A percentile compares a stretch with the other conserved stretches of the same genome.
Evolutionary conservation across 1,140 invertebrate species (phyloP).

Genomic region (Drosophila tsacasi): DNA sequence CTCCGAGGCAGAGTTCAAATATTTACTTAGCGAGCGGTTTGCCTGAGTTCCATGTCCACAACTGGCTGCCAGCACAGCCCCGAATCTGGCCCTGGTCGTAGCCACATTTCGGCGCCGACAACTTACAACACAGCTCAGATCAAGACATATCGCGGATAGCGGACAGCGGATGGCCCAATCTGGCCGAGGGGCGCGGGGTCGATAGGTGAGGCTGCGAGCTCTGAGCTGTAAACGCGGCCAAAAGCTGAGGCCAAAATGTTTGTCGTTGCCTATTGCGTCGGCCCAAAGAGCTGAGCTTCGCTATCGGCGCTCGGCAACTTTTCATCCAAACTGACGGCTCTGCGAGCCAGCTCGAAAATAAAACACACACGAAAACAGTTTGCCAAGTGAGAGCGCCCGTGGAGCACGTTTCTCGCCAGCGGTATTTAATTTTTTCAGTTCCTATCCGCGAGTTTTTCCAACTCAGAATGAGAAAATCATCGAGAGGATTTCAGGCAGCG

Average conservation of each 20-base stretch:
- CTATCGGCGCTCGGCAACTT: conserved; percentile 43
- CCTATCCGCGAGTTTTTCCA: conserved; percentile 16
- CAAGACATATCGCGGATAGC: conserved; percentile 10
- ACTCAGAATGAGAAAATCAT: conserved; percentile 21
- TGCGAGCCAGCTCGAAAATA: conserved; percentile 20
- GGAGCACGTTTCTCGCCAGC: conserved; percentile 57
- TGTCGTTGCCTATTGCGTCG: conserved; percentile 48
- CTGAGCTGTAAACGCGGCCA: conserved; percentile 22
- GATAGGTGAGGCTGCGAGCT: conserved; percentile 48
- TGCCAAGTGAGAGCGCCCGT: conserved; percentile 51
- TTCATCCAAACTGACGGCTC: conserved; percentile 18
- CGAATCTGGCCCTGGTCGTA: conserved; percentile 44
- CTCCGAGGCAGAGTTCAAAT: conserved; percentile 50
- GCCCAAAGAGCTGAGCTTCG: conserved; percentile 33
- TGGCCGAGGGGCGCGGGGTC: conserved; percentile 6
- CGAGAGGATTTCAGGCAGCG: conserved; percentile 11
- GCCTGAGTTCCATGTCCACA: conserved; percentile 48
- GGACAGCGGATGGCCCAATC: conserved; percentile 12
- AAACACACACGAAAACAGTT: conserved; percentile 59
- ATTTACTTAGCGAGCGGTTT: conserved; percentile 45
- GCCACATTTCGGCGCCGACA: conserved; percentile 33
- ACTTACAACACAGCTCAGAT: conserved; percentile 38
- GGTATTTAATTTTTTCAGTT: conserved; percentile 3
- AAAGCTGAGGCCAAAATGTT: conserved; percentile 50
- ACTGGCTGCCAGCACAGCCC: conserved; percentile 20